A percentile compares a stretch with the other conserved stretches of the same genome.
Evolutionary conservation across 2,888 invertebrate genomes (phyloP).

Genomic region (Synanthedon vespiformis): DNA sequence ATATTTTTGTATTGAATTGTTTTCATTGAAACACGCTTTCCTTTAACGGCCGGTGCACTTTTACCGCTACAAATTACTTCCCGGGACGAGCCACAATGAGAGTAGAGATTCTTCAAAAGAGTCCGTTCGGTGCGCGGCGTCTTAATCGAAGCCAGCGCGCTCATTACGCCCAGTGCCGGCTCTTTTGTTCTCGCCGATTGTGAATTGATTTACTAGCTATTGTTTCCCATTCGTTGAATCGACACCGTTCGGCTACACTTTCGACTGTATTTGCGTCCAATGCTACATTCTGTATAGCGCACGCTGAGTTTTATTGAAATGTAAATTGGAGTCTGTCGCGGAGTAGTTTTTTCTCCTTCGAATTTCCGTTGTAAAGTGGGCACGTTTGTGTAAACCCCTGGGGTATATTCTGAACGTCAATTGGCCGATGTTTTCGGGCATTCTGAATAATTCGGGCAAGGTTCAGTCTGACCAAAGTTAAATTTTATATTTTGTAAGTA

Average conservation of each 20-base stretch:
- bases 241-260: conserved; percentile 13
- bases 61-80: conserved; percentile 48
- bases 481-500: no score
- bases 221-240: conserved; percentile 29
- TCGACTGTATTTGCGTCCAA: conserved; percentile 26
- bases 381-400: conserved; percentile 32
- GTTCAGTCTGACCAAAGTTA: no score
- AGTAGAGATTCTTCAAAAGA: conserved; percentile 28
- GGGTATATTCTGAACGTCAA: no score
- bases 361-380: conserved; percentile 20
- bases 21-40: conserved; percentile 25
- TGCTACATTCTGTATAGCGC: conserved; percentile 17
- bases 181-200: conserved; percentile 39
- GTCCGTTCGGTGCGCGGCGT: conserved; percentile 24
- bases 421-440: no score
- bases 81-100: conserved; percentile 24
- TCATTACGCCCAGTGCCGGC: conserved; percentile 26
- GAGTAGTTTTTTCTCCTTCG: conserved; percentile 21
- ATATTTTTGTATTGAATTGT: no score
- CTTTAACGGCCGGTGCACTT: conserved; percentile 30
- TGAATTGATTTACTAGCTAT: conserved; percentile 57
- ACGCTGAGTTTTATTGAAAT: conserved; percentile 35
- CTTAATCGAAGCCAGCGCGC: conserved; percentile 37
- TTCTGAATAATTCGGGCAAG: no score
- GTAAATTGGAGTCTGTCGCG: conserved; percentile 24